A percentile compares a stretch with the other conserved stretches of the same genome.
Conservation (phyloP, 2,888 invertebrate species). For the Caenorhabditis sulstoni region DNA sequence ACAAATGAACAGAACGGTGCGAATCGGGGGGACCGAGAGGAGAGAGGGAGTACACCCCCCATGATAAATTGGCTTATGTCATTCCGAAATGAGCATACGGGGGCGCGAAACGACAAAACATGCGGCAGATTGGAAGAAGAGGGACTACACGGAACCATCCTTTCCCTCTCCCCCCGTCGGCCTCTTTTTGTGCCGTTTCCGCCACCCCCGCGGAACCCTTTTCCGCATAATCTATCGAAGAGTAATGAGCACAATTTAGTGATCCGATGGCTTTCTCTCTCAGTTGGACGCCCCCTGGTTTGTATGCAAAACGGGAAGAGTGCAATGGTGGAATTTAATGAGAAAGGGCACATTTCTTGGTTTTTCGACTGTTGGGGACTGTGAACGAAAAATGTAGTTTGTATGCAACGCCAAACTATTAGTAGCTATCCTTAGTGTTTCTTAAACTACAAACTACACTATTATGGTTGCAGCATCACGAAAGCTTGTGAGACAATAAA, state of each 20-base stretch:
- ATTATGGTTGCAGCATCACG: too few species aligned
- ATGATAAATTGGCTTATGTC: slow-evolving; percentile 27
- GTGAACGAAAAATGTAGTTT: slow-evolving; percentile 1
- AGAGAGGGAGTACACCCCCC: not conserved
- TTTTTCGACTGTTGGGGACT: too few species aligned
- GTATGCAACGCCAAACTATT: slow-evolving; percentile 6
- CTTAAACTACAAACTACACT: not conserved
- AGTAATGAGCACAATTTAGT: slow-evolving; percentile 38
- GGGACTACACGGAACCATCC: too few species aligned
- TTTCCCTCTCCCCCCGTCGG: too few species aligned
- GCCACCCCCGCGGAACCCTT: not conserved
- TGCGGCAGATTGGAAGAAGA: slow-evolving; percentile 11
- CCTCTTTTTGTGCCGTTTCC: slow-evolving; percentile 10
- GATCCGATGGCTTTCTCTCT: not conserved
- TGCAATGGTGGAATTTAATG: not conserved
- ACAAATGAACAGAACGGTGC: not conserved
- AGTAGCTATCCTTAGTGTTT: slow-evolving; percentile 3
- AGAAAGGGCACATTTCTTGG: too few species aligned
- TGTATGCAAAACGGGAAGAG: too few species aligned
- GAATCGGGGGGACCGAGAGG: not conserved
- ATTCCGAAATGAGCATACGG: slow-evolving; percentile 4
- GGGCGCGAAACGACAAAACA: slow-evolving; percentile 8
- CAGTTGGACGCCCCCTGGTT: not conserved
- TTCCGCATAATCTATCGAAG: slow-evolving; percentile 28
- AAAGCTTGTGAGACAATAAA: too few species aligned